phyloP scores from a whole-genome alignment of 2,888 invertebrate species.

The Nomada flava region DNA sequence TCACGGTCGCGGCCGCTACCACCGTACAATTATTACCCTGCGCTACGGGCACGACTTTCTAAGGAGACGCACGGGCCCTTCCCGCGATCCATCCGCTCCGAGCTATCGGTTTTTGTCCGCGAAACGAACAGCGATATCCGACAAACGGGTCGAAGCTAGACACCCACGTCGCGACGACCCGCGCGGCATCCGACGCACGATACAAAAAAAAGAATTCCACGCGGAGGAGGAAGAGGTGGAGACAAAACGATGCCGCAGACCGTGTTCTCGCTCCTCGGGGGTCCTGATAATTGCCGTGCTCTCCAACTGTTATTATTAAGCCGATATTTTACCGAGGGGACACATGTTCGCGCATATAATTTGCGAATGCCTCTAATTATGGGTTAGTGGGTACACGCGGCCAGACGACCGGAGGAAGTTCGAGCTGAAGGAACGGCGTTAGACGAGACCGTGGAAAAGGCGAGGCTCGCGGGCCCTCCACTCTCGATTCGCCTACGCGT shows the following conservation, averaged over 20 bases:
- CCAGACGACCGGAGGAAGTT: conserved; percentile 61
- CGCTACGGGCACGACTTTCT: not conserved
- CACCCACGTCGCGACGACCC: conserved; percentile 43
- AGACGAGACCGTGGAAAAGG: conserved; percentile 77
- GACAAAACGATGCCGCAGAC: conserved; percentile 65
- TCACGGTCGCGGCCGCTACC: not conserved
- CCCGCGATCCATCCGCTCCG: not conserved
- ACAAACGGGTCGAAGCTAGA: conserved; percentile 8
- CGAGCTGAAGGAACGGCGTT: conserved; percentile 73
- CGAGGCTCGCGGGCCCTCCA: conserved; percentile 75
- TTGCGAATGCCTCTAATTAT: conserved; percentile 84
- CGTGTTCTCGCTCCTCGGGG: conserved; percentile 74
- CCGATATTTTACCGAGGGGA: conserved; percentile 84
- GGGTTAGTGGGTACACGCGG: conserved; percentile 75
- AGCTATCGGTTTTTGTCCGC: not conserved
- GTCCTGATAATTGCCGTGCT: conserved; percentile 83
- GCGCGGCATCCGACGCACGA: conserved; percentile 71
- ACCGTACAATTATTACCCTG: conserved; percentile 21
- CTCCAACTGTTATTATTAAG: conserved; percentile 84
- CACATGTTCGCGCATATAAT: conserved; percentile 84
- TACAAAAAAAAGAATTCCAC: conserved; percentile 71
- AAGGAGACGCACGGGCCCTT: not conserved
- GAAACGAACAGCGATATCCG: not conserved
- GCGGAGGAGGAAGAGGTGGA: conserved; percentile 72
- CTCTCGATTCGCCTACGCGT: conserved; percentile 82